A percentile compares a stretch with the other conserved stretches of the same genome.
These are phyloP conservation scores for Hydrolagus colliei DNA, from an alignment of 2,797 vertebrate genomes.

Conservation along the genomic window DNA sequence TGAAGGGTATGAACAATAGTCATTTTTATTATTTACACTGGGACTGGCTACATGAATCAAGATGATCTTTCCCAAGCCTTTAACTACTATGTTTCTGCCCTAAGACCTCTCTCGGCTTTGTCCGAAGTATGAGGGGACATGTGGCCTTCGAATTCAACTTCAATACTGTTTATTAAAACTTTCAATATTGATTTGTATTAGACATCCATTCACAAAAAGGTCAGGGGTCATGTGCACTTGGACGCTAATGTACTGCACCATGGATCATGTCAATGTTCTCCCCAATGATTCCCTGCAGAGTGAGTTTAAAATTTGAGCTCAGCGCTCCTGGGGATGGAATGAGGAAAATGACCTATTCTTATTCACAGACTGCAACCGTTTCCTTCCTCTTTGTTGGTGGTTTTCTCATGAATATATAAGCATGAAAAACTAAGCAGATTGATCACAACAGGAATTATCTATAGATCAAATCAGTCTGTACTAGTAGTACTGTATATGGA, in stretches of 20 bases:
- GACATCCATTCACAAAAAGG: not conserved
- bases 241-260: not conserved
- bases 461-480: not conserved
- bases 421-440: not conserved
- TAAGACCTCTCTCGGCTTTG: not conserved
- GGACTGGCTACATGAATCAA: no score
- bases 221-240: not conserved
- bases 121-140: not conserved
- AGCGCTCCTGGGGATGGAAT: not conserved
- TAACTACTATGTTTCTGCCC: not conserved
- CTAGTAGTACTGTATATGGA: not conserved
- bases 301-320: not conserved
- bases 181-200: conserved; percentile 4
- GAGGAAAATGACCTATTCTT: not conserved
- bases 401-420: not conserved
- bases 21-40: no score
- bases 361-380: not conserved
- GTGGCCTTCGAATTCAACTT: not conserved
- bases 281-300: not conserved
- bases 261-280: no score
- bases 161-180: not conserved
- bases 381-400: not conserved
- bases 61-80: no score
- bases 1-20: no score
- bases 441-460: not conserved